Conservation (phyloP, 2,113 vertebrate genomes). For the Crocuta crocuta region DNA sequence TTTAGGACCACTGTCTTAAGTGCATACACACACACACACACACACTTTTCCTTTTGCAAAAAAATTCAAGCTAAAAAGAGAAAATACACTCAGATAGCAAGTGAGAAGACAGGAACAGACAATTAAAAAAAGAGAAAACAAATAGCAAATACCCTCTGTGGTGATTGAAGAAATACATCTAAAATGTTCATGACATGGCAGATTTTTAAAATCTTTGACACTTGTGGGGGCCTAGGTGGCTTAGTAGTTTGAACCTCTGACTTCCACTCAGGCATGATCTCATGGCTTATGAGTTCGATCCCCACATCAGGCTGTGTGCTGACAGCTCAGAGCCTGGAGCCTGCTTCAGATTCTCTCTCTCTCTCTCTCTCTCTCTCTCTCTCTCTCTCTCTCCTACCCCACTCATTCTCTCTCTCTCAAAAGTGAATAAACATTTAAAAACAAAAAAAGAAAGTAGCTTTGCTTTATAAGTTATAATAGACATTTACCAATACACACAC, state of each 20-base stretch:
- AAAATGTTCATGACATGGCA: neutral
- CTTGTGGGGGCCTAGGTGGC: neutral
- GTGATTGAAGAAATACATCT: conserved; percentile 27
- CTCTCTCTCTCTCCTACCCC: too few relatives aligned
- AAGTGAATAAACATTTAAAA: too few relatives aligned
- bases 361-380: too few relatives aligned
- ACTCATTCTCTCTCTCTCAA: too few relatives aligned
- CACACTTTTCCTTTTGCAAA: neutral
- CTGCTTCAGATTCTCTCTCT: too few relatives aligned
- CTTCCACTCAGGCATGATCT: too few relatives aligned
- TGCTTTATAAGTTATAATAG: neutral
- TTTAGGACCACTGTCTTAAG: neutral
- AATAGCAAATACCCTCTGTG: neutral
- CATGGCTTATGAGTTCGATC: too few relatives aligned
- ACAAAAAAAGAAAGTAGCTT: neutral
- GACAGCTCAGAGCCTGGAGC: too few relatives aligned
- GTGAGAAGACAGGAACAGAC: neutral
- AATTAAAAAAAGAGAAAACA: neutral
- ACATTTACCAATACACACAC: too few relatives aligned
- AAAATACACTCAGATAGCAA: conserved; percentile 15
- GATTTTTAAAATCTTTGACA: neutral
- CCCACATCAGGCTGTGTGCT: too few relatives aligned
- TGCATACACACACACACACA: too few relatives aligned
- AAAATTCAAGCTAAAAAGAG: conserved; percentile 36
- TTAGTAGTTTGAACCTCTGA: too few relatives aligned